These are phyloP conservation scores for Barypeithes pellucidus DNA, from an alignment of 2,888 invertebrate genomes.

Conservation along the genomic window DNA sequence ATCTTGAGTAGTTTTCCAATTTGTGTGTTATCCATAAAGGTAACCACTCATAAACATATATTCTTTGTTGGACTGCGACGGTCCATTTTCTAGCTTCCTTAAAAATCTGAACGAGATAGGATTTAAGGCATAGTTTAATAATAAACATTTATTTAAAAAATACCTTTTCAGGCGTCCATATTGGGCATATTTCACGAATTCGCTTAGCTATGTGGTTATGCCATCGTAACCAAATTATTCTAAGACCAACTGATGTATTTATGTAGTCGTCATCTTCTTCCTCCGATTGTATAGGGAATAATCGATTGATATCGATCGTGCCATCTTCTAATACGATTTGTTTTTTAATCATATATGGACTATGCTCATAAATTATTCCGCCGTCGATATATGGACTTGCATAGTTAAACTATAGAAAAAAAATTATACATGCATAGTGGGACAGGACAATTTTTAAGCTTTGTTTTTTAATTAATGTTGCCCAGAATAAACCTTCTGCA, in stretches of 20 bases:
- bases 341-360: slow-evolving; percentile 72
- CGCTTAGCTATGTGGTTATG: slow-evolving; percentile 72
- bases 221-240: slow-evolving; percentile 74
- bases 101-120: slow-evolving; percentile 70
- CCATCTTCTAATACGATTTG: slow-evolving; percentile 71
- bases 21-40: slow-evolving; percentile 68
- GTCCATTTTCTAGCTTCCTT: slow-evolving; percentile 75
- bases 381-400: slow-evolving; percentile 77
- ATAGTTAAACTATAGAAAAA: slow-evolving; percentile 72
- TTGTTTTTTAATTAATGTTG: too few relatives aligned
- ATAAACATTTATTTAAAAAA: not conserved
- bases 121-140: not conserved
- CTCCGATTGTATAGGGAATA: slow-evolving; percentile 69
- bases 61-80: slow-evolving; percentile 73
- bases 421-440: not conserved
- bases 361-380: slow-evolving; percentile 75
- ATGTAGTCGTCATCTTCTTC: slow-evolving; percentile 74
- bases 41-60: slow-evolving; percentile 73
- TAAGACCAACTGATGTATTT: slow-evolving; percentile 73
- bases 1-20: slow-evolving; percentile 65
- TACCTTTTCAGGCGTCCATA: slow-evolving; percentile 43
- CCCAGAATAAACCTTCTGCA: too few relatives aligned
- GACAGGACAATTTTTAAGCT: too few relatives aligned
- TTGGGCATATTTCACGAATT: slow-evolving; percentile 59
- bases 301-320: slow-evolving; percentile 61